phyloP scores from a whole-genome alignment of 2,888 invertebrate genomes.

The Hydriomena furcata region DNA sequence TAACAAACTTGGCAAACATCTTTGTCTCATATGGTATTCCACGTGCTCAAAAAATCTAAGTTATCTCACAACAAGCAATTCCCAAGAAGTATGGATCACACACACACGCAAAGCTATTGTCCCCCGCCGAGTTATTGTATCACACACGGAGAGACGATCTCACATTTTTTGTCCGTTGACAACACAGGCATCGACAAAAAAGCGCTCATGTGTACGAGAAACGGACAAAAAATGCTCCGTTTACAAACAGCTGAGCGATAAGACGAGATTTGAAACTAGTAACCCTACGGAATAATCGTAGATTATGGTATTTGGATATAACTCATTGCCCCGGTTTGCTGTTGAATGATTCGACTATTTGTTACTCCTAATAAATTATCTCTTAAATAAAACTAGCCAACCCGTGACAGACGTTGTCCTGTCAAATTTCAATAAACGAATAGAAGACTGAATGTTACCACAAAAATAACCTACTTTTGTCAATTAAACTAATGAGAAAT shows the following conservation, averaged over 20 bases:
- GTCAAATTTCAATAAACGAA: too few relatives aligned
- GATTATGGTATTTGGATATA: constrained; percentile 24
- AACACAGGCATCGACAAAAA: constrained; percentile 53
- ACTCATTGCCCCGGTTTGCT: neutral
- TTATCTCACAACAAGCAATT: constrained; percentile 21
- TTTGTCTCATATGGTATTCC: neutral
- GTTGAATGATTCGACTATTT: too few relatives aligned
- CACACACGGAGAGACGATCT: constrained; percentile 62
- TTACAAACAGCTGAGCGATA: constrained; percentile 71
- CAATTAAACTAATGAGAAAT: too few relatives aligned
- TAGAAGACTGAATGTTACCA: too few relatives aligned
- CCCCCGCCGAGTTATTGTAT: constrained; percentile 64
- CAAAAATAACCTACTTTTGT: too few relatives aligned
- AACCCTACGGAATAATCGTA: constrained; percentile 37
- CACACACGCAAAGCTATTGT: constrained; percentile 47
- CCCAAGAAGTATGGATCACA: constrained; percentile 17
- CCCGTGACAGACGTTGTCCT: too few relatives aligned
- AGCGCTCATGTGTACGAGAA: constrained; percentile 53
- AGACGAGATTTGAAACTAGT: constrained; percentile 38
- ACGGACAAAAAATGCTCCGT: constrained; percentile 55
- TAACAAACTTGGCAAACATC: too few relatives aligned
- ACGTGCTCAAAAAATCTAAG: constrained; percentile 23
- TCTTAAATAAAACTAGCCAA: too few relatives aligned
- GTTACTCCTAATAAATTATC: too few relatives aligned
- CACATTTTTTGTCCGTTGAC: constrained; percentile 62